Conservation (phyloP, 2,113 vertebrate species). For the Malurus melanocephalus region DNA sequence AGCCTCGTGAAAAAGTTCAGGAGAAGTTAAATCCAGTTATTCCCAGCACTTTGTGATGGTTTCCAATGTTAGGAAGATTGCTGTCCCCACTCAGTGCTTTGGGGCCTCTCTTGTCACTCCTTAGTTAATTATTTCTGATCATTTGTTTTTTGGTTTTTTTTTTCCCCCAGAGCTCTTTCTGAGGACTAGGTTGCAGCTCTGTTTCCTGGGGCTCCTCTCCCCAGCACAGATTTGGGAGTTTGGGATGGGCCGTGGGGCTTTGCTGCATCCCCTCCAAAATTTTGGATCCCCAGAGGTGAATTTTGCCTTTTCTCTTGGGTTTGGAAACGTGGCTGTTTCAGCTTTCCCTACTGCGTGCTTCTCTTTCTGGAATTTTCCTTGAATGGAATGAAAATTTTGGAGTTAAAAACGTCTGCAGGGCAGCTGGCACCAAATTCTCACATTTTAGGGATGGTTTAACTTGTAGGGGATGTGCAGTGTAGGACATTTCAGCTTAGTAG, state of each 20-base stretch:
- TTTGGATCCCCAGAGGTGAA: no score
- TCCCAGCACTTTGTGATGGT: background rate
- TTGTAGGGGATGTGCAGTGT: no score
- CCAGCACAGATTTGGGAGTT: fast-evolving
- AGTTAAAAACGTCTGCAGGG: background rate
- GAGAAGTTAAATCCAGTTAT: background rate
- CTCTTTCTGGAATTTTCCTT: background rate
- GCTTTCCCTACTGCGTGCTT: fast-evolving
- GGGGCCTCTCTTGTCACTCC: background rate
- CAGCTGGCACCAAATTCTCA: background rate
- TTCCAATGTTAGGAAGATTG: fast-evolving
- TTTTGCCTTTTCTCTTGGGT: background rate
- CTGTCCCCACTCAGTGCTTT: background rate
- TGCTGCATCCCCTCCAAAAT: fast-evolving
- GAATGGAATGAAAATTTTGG: background rate
- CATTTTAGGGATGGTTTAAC: background rate
- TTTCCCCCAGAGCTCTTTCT: background rate
- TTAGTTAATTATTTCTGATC: background rate
- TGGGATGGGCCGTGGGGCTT: background rate
- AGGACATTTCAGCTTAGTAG: fast-evolving
- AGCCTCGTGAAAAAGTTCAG: background rate
- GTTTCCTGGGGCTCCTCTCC: background rate
- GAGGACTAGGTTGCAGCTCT: background rate
- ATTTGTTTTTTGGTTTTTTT: background rate
- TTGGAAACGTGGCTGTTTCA: fast-evolving